Conservation (phyloP, 2,888 invertebrate genomes). For the Bursaphelenchus okinawaensis region DNA sequence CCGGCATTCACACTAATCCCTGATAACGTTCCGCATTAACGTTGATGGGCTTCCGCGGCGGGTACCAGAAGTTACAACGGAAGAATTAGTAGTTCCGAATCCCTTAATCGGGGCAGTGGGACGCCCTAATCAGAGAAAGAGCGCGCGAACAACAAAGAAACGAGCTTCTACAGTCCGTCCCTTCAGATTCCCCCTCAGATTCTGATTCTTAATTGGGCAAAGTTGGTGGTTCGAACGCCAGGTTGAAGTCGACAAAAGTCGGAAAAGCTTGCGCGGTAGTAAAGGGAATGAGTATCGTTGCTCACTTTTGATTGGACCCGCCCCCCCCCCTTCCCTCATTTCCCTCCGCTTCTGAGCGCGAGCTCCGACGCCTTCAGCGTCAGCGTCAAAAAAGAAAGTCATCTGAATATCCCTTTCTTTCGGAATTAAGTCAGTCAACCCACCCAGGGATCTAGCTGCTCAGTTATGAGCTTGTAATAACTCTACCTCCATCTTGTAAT, state of each 20-base stretch:
- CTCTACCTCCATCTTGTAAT: neutral
- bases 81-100: neutral
- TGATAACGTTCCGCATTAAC: neutral
- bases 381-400: neutral
- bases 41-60: neutral
- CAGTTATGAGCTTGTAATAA: neutral
- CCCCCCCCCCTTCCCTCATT: neutral
- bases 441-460: neutral
- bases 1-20: neutral
- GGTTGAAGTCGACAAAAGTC: neutral
- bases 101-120: neutral
- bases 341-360: neutral
- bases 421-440: too few species aligned
- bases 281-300: constrained; percentile 4
- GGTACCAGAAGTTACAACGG: neutral
- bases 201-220: constrained; percentile 4
- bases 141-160: neutral
- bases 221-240: constrained; percentile 6
- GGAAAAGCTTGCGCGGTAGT: constrained; percentile 1
- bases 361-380: neutral
- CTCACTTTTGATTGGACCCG: constrained; percentile 4
- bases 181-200: neutral
- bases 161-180: too few species aligned
- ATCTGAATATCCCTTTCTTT: neutral
- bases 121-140: neutral